Evolutionary conservation across 1,140 invertebrate genomes (phyloP).

Genomic region (Tigriopus japonicus): DNA sequence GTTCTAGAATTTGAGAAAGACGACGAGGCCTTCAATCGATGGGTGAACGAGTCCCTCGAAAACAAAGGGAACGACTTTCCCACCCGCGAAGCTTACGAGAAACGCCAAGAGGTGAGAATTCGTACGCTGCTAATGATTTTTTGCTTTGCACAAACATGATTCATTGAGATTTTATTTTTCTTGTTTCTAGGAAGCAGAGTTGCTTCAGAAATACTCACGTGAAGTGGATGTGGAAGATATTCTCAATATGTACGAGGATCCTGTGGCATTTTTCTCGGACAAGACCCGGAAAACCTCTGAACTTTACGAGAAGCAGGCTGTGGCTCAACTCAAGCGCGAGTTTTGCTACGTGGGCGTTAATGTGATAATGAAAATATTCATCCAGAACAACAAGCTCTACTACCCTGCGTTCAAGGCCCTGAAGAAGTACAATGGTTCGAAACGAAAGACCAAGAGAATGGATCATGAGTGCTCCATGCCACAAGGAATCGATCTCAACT

Average conservation of each 20-base stretch:
- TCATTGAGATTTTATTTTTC: too few relatives aligned
- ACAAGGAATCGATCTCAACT: slow-evolving; percentile 17
- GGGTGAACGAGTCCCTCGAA: neutral
- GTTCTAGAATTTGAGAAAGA: neutral
- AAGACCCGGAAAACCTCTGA: slow-evolving; percentile 22
- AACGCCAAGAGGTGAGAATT: slow-evolving; percentile 17
- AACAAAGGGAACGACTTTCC: neutral
- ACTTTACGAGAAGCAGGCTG: slow-evolving; percentile 23
- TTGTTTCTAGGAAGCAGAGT: slow-evolving; percentile 20
- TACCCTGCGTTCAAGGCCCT: slow-evolving; percentile 20
- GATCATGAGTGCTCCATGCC: slow-evolving; percentile 9
- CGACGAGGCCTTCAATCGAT: neutral
- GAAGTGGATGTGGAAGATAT: slow-evolving; percentile 32
- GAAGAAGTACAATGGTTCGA: slow-evolving; percentile 12
- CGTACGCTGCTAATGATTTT: too few relatives aligned
- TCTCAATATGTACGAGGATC: slow-evolving; percentile 34
- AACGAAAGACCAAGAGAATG: slow-evolving; percentile 15
- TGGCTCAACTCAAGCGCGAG: slow-evolving; percentile 22
- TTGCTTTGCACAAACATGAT: too few relatives aligned
- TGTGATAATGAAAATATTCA: slow-evolving; percentile 22
- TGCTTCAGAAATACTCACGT: slow-evolving; percentile 20
- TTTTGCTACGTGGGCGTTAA: slow-evolving; percentile 22
- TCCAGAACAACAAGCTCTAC: slow-evolving; percentile 22
- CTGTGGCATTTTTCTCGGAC: slow-evolving; percentile 30
- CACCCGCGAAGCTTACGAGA: slow-evolving; percentile 14